Evolutionary conservation across 1,140 invertebrate genomes (phyloP), one percentile per base, ranked within the genome.

Genomic region (Drosophila bipectinata): DNA sequence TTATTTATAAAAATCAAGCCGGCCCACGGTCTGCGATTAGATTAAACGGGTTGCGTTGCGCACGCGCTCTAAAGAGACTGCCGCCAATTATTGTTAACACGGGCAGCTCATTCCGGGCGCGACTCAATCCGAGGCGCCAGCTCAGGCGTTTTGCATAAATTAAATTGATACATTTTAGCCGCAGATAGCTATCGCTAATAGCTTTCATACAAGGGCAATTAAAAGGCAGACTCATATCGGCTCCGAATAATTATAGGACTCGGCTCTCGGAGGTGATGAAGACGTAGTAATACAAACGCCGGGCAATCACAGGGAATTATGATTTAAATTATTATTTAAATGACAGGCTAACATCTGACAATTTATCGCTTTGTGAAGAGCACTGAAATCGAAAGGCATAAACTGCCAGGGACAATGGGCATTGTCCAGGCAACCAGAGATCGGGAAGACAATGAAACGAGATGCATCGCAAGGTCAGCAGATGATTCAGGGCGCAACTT

Each of bases 11-110:
- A 52, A 41, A 3, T 47, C 44, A 48, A 14, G 15, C 8, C 6
- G 9, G 26, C 59, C 59, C 57, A 74, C 55, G 69, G 21, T 30
- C 24, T 1, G 49, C 62, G 45, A 32, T 63, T 45, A 73, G 71
- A 73, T 74, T 74, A 58, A 75, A 58, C 72, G 39, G 72, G 71
- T 75, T 66, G 60, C 66, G 61, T 69, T 77, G 53, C 77, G 64
- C 72, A 59, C 67, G 64, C 76, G 71, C 66, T 71, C 12, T 55
- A 60, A 67, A 57, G 53, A 58, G 52, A 47, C 56, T 58, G 53
- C 58, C 61, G 61, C 51, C 73, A 76, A 77, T 77, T 77, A 77
- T 77, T 76, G 73, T 76, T 61, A 76, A 76, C 73, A 76, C 69
- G 61, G 32, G 69, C 58, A n/a, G 28, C 14, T 48, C 34, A 72